Conservation (phyloP, 2,113 vertebrate genomes). For the Bombycilla garrulus region DNA sequence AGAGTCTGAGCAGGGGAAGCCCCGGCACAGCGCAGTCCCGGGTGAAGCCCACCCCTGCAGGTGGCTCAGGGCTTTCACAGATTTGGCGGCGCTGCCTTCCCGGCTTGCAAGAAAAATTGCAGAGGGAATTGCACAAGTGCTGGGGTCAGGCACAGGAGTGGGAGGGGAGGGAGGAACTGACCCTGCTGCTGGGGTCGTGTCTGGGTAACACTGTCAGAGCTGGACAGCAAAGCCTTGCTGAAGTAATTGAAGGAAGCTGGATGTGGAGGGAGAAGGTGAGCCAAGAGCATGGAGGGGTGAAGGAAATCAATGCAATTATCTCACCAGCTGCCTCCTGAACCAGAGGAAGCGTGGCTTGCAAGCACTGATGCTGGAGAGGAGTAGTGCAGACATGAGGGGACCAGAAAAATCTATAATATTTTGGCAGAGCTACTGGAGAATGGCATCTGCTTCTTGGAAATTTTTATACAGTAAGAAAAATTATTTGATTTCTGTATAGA, state of each 20-base stretch:
- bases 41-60: not conserved
- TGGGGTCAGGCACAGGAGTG: not conserved
- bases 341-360: not conserved
- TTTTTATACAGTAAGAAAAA: not conserved
- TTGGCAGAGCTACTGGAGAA: not conserved
- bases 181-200: not conserved
- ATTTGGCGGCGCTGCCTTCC: not conserved
- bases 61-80: not conserved
- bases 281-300: not conserved
- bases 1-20: not conserved
- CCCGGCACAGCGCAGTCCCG: rapidly evolving
- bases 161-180: not conserved
- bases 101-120: not conserved
- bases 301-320: not conserved
- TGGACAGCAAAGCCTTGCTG: not conserved
- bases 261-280: not conserved
- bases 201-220: not conserved
- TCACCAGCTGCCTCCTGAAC: not conserved
- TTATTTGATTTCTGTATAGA: not conserved
- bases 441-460: not conserved
- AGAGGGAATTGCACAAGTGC: not conserved
- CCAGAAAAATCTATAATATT: not conserved
- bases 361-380: not conserved
- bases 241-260: not conserved
- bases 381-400: not conserved